Percentiles rank a stretch among this genome's conserved stretches.
phyloP scores from a whole-genome alignment of 1,140 invertebrate species.

The Adoxophyes honmai region DNA sequence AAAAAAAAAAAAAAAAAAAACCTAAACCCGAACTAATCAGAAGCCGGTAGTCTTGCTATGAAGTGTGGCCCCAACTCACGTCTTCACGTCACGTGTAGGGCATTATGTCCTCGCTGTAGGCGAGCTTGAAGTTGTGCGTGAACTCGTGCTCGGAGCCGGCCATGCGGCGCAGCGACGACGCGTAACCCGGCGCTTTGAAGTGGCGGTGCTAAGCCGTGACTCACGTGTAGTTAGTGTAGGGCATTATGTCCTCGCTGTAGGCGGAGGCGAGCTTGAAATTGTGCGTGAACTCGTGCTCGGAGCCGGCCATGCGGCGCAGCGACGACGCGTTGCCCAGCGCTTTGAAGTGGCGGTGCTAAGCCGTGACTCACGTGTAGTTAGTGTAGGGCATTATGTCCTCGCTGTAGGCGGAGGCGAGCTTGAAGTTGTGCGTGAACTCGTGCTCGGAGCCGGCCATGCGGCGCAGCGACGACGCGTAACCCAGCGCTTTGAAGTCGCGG shows the following conservation, averaged over 20 bases:
- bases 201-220: constrained; percentile 62
- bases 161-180: constrained; percentile 66
- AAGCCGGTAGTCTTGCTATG: no score
- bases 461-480: constrained; percentile 94
- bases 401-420: constrained; percentile 94
- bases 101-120: constrained; percentile 96
- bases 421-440: constrained; percentile 97
- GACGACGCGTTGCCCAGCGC: constrained; percentile 71
- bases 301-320: constrained; percentile 83
- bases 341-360: constrained; percentile 88
- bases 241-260: constrained; percentile 97
- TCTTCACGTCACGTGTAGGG: constrained; percentile 99
- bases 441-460: constrained; percentile 91
- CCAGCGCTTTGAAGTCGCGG: constrained; percentile 97
- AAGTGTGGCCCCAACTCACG: no score
- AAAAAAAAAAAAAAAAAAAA: no score
- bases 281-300: constrained; percentile 95
- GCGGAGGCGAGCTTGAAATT: constrained; percentile 95
- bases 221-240: constrained; percentile 99
- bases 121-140: constrained; percentile 96
- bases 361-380: constrained; percentile 95
- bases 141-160: constrained; percentile 92
- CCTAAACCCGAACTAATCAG: no score
- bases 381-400: constrained; percentile 98
- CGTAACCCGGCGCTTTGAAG: no score